Evolutionary conservation across 2,797 vertebrate species (phyloP), one percentile per base, ranked within the genome.

Genomic region (Chelmon rostratus): DNA sequence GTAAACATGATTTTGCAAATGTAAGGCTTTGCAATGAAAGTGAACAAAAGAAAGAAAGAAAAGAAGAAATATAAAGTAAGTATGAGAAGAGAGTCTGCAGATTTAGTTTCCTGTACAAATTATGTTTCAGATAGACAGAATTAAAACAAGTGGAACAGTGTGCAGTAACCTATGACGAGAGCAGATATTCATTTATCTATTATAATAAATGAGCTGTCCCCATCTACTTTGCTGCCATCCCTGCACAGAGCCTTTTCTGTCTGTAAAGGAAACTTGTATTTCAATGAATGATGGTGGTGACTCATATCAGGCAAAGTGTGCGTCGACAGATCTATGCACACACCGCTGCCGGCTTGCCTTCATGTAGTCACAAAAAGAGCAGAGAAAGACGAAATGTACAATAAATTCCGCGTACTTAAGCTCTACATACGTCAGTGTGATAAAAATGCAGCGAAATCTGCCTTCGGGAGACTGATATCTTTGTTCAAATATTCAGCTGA

Each of bases 401-500:
- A 71, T 76, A 76, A 73, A 75, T 50, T 38, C 40, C 52, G 71
- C 35, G 70, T 81, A 68, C 86, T 86, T 77, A 76, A 77, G 65
- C 68, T 61, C 57, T 75, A 25, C 65, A 64, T 86, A 68, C 75
- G 73, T 89, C 89, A 91, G 6, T 70, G 81, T 85, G 81, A 82
- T 76, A 81, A 57, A 83, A 81, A 68, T 3, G 9, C 75, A 70
- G 57, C 3, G 3, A 79, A 56, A 59, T 68, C 74, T 85, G 78
- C 76, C 81, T 83, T 80, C 42, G 52, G 54, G 72, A 86, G 73
- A 72, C 73, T 75, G 64, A 68, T 80, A 87, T 90, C 85, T 89
- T 90, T 91, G 88, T 91, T 91, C 59, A 86, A 71, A 91, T 85
- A 85, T 91, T 91, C 86, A 89, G 76, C 82, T 66, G 69, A 85